Evolutionary conservation across 2,113 vertebrate genomes (phyloP), one percentile per base, ranked within the genome.

Genomic region (Microtus montanus): DNA sequence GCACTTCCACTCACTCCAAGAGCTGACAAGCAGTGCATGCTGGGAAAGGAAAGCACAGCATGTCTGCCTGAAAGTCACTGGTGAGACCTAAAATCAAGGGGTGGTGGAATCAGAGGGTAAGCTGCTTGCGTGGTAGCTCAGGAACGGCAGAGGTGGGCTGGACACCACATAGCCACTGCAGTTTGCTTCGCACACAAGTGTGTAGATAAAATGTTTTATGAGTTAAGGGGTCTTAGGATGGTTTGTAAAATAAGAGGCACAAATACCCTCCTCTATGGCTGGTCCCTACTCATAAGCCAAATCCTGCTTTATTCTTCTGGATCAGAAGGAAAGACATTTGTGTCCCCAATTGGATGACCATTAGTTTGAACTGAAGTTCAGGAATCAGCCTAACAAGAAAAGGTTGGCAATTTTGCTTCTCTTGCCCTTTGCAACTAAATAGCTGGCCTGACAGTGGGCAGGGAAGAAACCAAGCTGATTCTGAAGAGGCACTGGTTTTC

Each of bases 121-220:
- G 44, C 44, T 47, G 13, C 54, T 20, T 84, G 33, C 73, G 10
- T 28, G 41, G 64, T 47, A 33, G 4, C 10, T 20, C 71, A 19
- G 61, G 19, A 87, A 91, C 33, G 19, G 0, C 33, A 70, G 5
- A 5, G 28, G 20, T 75, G 12, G 41, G 14, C 4, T 38, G 30
- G 66, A 78, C 0, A 66, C 7, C 0, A 38, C 24, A 1, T n/a
- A 20, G 15, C 17, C 38, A 4, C 19, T 38, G 4, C 7, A 22
- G 17, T 73, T 20, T 52, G 12, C 9, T 54, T 14, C n/a, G 33
- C 26, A 87, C 22, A 44, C 2, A 49, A 74, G 41, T 74, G 4
- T 49, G 30, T 7, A 11, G 5, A 12, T n/a, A 17, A 71, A 78
- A 24, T 41, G 24, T 5, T 71, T 8, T 19, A 3, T n/a, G 44